Evolutionary conservation across 1,140 invertebrate genomes (phyloP).

Genomic region (Ips nitidus): DNA sequence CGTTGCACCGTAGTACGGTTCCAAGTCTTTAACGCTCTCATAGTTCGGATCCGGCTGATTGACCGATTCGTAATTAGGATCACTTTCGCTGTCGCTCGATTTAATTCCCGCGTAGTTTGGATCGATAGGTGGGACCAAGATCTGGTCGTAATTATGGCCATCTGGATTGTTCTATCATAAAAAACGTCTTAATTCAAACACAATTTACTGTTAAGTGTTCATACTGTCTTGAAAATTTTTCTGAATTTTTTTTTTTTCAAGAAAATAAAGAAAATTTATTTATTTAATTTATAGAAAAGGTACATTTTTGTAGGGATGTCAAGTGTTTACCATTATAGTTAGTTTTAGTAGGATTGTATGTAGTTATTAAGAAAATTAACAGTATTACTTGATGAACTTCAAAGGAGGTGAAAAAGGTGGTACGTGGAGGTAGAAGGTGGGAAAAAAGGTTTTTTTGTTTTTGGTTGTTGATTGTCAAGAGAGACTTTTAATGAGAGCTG

Average conservation of each 20-base stretch:
- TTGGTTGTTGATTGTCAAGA: no score
- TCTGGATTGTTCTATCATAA: constrained; percentile 38
- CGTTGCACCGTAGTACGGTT: constrained; percentile 55
- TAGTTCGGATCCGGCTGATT: constrained; percentile 55
- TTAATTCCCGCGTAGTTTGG: constrained; percentile 59
- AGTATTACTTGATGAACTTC: no score
- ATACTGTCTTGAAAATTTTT: no score
- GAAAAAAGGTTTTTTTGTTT: no score
- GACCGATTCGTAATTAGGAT: constrained; percentile 57
- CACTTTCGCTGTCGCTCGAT: constrained; percentile 65
- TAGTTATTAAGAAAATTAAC: no score
- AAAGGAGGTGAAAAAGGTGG: no score
- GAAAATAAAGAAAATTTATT: not conserved
- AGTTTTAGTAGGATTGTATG: not conserved
- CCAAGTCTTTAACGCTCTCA: constrained; percentile 60
- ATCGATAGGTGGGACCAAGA: constrained; percentile 59
- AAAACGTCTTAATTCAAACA: not conserved
- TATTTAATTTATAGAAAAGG: no score
- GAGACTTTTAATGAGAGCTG: no score
- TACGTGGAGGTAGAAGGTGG: no score
- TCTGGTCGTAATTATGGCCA: constrained; percentile 69
- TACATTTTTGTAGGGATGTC: not conserved
- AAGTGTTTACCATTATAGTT: not conserved
- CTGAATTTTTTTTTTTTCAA: constrained; percentile 16
- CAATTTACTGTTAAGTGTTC: not conserved